These are phyloP conservation scores for Olivierus martensii DNA, from an alignment of 1,140 invertebrate genomes.

Conservation along the genomic window DNA sequence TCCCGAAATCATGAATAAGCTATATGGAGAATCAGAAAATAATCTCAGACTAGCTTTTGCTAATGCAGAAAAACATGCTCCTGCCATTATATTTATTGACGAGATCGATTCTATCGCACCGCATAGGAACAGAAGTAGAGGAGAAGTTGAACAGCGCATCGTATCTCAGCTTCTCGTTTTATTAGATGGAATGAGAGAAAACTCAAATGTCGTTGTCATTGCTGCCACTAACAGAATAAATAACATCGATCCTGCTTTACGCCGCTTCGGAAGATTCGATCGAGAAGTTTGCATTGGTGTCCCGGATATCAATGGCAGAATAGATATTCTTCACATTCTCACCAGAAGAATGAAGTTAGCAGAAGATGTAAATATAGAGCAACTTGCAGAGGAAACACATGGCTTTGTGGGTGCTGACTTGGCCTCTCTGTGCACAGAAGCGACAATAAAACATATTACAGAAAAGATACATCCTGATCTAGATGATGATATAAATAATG, in stretches of 20 bases:
- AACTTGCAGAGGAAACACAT: slow-evolving; percentile 63
- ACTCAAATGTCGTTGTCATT: slow-evolving; percentile 67
- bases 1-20: slow-evolving; percentile 78
- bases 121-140: slow-evolving; percentile 66
- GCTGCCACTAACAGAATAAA: slow-evolving; percentile 93
- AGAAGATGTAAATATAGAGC: slow-evolving; percentile 49
- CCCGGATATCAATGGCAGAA: slow-evolving; percentile 67
- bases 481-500: slow-evolving; percentile 97
- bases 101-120: slow-evolving; percentile 83
- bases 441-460: slow-evolving; percentile 97
- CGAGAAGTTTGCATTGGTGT: slow-evolving; percentile 88
- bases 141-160: slow-evolving; percentile 89
- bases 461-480: slow-evolving; percentile 96
- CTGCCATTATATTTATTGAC: slow-evolving; percentile 81
- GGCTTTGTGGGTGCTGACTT: slow-evolving; percentile 82
- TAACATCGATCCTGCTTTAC: slow-evolving; percentile 76
- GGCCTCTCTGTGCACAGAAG: slow-evolving; percentile 95
- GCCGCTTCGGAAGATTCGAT: slow-evolving; percentile 78
- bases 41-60: slow-evolving; percentile 83
- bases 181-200: slow-evolving; percentile 55
- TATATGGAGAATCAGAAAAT: slow-evolving; percentile 86
- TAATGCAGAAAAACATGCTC: slow-evolving; percentile 52
- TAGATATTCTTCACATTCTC: slow-evolving; percentile 44
- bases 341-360: slow-evolving; percentile 48
- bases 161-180: slow-evolving; percentile 80